Evolutionary conservation across 1,140 invertebrate species (phyloP), one percentile per base, ranked within the genome.

Genomic region (Papilio helenus): DNA sequence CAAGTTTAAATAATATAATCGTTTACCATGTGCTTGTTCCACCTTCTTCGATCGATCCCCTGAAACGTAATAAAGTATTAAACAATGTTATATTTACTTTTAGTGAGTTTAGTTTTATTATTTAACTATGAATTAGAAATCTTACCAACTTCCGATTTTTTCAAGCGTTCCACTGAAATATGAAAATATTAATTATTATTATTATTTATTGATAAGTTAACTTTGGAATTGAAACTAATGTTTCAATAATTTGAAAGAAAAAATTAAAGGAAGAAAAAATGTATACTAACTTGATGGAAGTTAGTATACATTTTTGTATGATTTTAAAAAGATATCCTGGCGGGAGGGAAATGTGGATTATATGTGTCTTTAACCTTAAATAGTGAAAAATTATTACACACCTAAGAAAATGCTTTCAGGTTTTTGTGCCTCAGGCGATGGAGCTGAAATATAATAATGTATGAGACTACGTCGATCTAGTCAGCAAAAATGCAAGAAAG

Each of bases 151-250:
- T 83, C 84, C 14, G 71, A 49, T 71, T 85, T 88, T 46, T 85
- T 86, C 18, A 86, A 34, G 14, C 85, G 61, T 82, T 86, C 83
- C 10, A 86, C 85, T 86, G 83, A 72, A 82, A 86, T 20, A 76
- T 29, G 72, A 76, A 55, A 72, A n/a, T n/a, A 44, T 51, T 42
- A 51, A 44, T 78, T 68, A 72, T 14, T 29, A 77, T 61, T 65
- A 0, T 61, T 61, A 26, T 10, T 61, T 61, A n/a, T n/a, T 10
- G 29, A 23, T 34, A 29, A 29, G 5, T 39, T 39, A 29, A 29
- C 20, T 61, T 68, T 39, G 34, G 34, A 39, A 39, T 68, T 7
- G 3, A 29, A 29, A 68, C n/a, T n/a, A n/a, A n/a, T n/a, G n/a
- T n/a, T n/a, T n/a, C 23, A 23, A 9, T 9, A n/a, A 51, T 1